phyloP scores from a whole-genome alignment of 2,888 invertebrate species.

The Leptinotarsa peninsularis region DNA sequence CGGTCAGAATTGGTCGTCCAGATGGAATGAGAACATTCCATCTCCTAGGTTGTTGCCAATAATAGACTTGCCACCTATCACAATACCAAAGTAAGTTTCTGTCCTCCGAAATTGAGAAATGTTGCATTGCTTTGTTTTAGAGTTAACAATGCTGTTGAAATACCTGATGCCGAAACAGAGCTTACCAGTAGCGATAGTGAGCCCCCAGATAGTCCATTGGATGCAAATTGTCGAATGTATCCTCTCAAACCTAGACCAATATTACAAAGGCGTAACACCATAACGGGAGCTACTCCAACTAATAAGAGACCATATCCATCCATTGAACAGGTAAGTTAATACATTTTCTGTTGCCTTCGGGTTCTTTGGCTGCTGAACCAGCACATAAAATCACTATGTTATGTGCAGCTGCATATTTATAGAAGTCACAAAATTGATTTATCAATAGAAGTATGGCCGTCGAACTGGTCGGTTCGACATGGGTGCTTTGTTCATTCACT shows the following conservation, averaged over 20 bases:
- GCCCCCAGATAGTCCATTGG: constrained; percentile 68
- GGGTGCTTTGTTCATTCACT: too few species aligned
- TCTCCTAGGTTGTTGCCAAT: constrained; percentile 75
- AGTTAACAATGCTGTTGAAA: constrained; percentile 46
- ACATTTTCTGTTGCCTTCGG: not conserved
- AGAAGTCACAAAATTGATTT: too few species aligned
- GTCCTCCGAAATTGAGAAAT: not conserved
- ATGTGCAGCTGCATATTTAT: too few species aligned
- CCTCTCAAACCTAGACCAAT: constrained; percentile 81
- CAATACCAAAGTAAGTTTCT: constrained; percentile 68
- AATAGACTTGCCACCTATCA: constrained; percentile 71
- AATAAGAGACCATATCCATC: constrained; percentile 73
- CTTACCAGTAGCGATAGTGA: constrained; percentile 71
- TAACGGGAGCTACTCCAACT: constrained; percentile 84
- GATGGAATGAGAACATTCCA: constrained; percentile 78
- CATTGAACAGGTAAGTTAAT: constrained; percentile 73
- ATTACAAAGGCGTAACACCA: constrained; percentile 86
- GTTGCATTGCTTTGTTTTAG: constrained; percentile 31
- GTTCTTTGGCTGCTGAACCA: too few species aligned
- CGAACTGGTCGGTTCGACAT: too few species aligned
- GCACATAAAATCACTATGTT: too few species aligned
- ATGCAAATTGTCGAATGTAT: constrained; percentile 72
- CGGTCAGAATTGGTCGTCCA: constrained; percentile 68
- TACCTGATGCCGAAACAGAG: constrained; percentile 54
- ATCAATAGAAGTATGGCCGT: too few species aligned